Base-by-base conservation (phyloP, 1,140 invertebrate species). In the Vanessa atalanta region DNA sequence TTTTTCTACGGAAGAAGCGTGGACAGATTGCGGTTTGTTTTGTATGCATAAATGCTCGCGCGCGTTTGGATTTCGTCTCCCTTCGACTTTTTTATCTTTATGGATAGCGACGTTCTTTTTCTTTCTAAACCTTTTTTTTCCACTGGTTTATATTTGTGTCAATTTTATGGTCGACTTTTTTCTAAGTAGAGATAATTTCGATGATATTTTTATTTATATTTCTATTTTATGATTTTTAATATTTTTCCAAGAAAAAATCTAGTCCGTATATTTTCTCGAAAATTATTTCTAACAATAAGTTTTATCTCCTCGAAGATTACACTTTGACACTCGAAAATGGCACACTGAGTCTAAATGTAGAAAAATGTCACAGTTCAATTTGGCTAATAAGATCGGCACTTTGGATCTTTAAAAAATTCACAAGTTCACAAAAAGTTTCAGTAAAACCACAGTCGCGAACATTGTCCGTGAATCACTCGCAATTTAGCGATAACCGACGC, bases 1-100 rank as follows among this genome's bases (percentile, higher is more conserved):
- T 88, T 88, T 90, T 91, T 86, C 87, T 90, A 86, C 88, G 86
- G 77, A 89, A 86, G 83, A 90, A 91, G 75, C 87, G 84, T 84
- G 84, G 84, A 85, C 81, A 87, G 80, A 84, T 88, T 75, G 82
- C 81, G 73, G 86, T 90, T 88, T 87, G 82, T 91, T 88, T 88
- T 85, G 79, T 89, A 90, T 88, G 86, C 88, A 88, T 90, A 89
- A 89, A 91, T 87, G 77, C 84, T 85, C 70, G 77, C 81, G 77
- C 72, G 80, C 76, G 60, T 84, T 80, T 82, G 71, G 67, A 55
- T 79, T 74, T 79, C 70, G 55, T 81, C 66, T 74, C 72, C 74
- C 74, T 80, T 61, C 66, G 64, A 70, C 66, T 79, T 79, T 72
- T 72, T 70, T 60, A 57, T 79, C 48, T 77, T 75, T 65, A 64